A percentile compares a stretch with the other conserved stretches of the same genome.
Conservation (phyloP, 1,140 invertebrate genomes). For the Camponotus floridanus region DNA sequence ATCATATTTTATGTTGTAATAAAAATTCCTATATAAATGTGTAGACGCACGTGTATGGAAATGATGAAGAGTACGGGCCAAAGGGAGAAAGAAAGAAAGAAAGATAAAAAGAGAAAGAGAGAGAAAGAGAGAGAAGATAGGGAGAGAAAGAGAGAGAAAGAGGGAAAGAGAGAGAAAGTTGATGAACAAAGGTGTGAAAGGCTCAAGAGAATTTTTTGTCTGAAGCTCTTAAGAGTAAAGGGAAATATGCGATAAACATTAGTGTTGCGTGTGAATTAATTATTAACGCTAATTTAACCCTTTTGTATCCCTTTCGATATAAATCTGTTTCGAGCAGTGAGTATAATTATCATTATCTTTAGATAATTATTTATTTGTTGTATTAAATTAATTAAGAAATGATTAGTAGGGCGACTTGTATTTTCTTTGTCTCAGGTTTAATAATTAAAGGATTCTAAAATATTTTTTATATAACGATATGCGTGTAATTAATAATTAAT, state of each 20-base stretch:
- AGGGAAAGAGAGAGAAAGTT: background rate
- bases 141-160: background rate
- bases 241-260: background rate
- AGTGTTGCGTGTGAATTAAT: constrained; percentile 27
- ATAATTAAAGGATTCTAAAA: background rate
- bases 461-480: background rate
- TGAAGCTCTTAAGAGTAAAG: background rate
- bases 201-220: constrained; percentile 4
- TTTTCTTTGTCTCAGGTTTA: background rate
- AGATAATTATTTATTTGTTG: background rate
- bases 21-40: background rate
- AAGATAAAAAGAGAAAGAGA: background rate
- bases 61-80: background rate
- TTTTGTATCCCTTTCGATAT: background rate
- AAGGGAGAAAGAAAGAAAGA: background rate
- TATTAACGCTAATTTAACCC: constrained; percentile 29
- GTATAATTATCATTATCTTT: background rate
- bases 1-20: constrained; percentile 17
- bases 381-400: background rate
- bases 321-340: background rate
- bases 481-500: background rate
- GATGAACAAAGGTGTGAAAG: constrained; percentile 3
- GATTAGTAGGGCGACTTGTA: background rate
- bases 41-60: background rate
- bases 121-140: no score